Evolutionary conservation across 2,888 invertebrate genomes (phyloP).

Genomic region (Polietes domitor): DNA sequence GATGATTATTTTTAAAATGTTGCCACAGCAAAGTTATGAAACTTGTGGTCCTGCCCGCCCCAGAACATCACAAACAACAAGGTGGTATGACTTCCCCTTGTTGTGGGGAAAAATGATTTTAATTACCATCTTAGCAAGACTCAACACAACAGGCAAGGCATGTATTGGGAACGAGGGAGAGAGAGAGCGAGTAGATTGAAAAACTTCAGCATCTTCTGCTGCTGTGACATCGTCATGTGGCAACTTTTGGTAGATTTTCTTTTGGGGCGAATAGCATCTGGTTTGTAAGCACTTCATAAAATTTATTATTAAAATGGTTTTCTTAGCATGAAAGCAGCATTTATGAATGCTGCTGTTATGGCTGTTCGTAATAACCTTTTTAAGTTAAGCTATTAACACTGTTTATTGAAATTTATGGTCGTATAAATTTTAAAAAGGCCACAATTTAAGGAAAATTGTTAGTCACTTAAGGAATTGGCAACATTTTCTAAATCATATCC

Average conservation of each 20-base stretch:
- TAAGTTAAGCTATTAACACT: conserved; percentile 59
- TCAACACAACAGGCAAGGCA: not conserved
- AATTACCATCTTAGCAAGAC: conserved; percentile 57
- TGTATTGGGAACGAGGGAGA: too few relatives aligned
- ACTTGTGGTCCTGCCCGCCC: not conserved
- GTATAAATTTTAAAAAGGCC: conserved; percentile 62
- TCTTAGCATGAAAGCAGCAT: conserved; percentile 10
- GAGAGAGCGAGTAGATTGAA: too few relatives aligned
- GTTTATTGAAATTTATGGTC: conserved; percentile 63
- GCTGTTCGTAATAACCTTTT: conserved; percentile 59
- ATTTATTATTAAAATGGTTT: conserved; percentile 55
- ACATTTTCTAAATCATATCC: not conserved
- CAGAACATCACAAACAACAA: not conserved
- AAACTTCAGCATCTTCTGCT: not conserved
- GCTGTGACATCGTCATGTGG: not conserved
- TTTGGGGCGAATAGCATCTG: conserved; percentile 20
- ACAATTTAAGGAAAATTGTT: conserved; percentile 27
- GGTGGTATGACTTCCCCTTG: not conserved
- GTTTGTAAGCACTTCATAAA: conserved; percentile 28
- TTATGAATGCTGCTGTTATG: not conserved
- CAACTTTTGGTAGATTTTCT: not conserved
- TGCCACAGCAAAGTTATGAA: conserved; percentile 3
- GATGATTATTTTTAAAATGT: conserved; percentile 52
- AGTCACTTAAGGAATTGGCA: conserved; percentile 4
- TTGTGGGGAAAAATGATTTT: conserved; percentile 63